These are phyloP conservation scores for Lasioglossum malachurum DNA, from an alignment of 2,888 invertebrate species.

Conservation along the genomic window DNA sequence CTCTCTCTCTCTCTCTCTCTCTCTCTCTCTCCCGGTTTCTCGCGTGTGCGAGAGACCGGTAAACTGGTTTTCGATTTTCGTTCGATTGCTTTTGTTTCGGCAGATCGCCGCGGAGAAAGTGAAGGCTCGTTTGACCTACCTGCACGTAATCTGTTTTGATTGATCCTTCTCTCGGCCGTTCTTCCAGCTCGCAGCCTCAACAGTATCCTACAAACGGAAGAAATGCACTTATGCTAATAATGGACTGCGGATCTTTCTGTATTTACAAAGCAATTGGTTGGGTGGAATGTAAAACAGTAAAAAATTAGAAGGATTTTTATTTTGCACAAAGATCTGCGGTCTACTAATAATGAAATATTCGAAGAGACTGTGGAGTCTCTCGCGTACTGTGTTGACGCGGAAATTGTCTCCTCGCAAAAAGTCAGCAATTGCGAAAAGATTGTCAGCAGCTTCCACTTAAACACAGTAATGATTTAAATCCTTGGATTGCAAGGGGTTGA, in stretches of 20 bases:
- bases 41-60: neutral
- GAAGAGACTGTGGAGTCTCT: neutral
- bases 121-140: conserved; percentile 43
- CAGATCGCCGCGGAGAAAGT: conserved; percentile 54
- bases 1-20: neutral
- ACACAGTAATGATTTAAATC: neutral
- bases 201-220: neutral
- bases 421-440: neutral
- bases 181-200: neutral
- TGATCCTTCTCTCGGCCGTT: conserved; percentile 2
- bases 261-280: too few species aligned
- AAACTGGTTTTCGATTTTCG: conserved; percentile 56
- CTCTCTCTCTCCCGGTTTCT: neutral
- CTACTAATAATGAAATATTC: neutral
- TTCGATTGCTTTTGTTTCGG: conserved; percentile 54
- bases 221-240: neutral
- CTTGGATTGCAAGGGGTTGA: neutral
- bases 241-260: too few species aligned
- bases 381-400: neutral
- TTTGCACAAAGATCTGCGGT: too few species aligned
- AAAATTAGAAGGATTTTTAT: too few species aligned
- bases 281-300: too few species aligned
- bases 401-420: neutral
- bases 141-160: conserved; percentile 38
- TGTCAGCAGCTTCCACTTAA: neutral